Conservation (phyloP, 2,888 invertebrate species). For the Leptinotarsa haldemani region DNA sequence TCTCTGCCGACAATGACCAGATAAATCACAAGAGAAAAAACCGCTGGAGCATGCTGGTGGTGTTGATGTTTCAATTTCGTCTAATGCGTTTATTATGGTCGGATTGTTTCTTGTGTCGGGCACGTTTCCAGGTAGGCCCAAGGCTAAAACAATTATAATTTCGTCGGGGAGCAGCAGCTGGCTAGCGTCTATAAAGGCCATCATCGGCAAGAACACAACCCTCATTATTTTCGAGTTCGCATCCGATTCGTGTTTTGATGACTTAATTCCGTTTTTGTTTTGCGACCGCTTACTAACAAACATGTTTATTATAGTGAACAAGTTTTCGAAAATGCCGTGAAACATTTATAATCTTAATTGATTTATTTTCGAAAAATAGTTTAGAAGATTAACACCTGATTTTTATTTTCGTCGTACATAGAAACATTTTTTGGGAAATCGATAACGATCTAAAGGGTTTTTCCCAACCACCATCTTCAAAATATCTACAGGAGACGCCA, state of each 20-base stretch:
- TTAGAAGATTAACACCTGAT: no score
- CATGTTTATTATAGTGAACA: no score
- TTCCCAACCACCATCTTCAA: no score
- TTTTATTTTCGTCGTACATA: no score
- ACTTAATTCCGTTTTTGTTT: neutral
- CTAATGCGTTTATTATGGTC: conserved; percentile 52
- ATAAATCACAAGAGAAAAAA: conserved; percentile 9
- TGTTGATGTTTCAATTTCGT: conserved; percentile 52
- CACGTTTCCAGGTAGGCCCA: conserved; percentile 44
- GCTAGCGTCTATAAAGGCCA: conserved; percentile 24
- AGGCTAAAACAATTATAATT: conserved; percentile 43
- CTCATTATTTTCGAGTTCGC: conserved; percentile 14
- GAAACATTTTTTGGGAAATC: no score
- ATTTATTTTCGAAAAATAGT: no score
- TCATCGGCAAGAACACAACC: conserved; percentile 18
- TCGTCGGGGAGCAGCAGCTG: conserved; percentile 44
- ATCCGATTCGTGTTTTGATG: neutral
- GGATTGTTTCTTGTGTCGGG: conserved; percentile 36
- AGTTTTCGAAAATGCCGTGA: no score
- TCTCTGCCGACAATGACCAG: neutral
- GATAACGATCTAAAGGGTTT: no score
- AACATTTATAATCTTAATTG: no score
- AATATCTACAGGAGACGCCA: no score
- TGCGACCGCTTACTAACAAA: neutral
- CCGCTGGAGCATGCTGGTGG: conserved; percentile 6